Conservation (phyloP, 2,113 vertebrate species). For the Dryoscopus gambensis region DNA sequence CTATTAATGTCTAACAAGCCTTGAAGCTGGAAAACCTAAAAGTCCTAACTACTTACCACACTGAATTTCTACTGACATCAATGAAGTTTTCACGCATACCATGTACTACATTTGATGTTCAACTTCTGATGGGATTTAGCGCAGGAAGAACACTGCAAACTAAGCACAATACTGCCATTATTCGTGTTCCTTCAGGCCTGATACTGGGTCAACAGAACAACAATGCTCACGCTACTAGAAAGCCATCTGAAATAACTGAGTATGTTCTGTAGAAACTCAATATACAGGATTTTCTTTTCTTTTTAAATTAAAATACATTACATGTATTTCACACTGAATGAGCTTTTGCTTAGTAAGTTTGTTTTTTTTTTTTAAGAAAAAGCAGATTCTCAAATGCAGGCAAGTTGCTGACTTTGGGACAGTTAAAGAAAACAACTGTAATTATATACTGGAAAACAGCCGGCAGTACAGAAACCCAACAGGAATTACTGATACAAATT, state of each 20-base stretch:
- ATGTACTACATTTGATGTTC: not conserved
- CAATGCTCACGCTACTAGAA: not conserved
- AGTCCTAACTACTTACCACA: not conserved
- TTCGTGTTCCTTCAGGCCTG: constrained; percentile 34
- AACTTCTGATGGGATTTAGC: not conserved
- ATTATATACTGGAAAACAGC: not conserved
- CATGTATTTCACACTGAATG: not conserved
- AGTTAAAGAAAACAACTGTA: not conserved
- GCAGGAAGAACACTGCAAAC: not conserved
- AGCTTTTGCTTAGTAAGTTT: not conserved
- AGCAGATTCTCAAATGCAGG: not conserved
- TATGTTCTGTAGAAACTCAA: not conserved
- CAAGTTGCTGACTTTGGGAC: not conserved
- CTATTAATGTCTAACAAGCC: not conserved
- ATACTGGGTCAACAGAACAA: constrained; percentile 49
- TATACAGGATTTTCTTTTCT: not conserved
- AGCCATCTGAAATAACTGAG: not conserved
- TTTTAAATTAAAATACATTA: not conserved
- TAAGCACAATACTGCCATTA: constrained; percentile 52
- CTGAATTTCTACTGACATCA: not conserved
- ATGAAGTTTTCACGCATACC: not conserved
- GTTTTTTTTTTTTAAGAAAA: too few relatives aligned
- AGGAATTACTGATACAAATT: not conserved
- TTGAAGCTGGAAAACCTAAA: not conserved
- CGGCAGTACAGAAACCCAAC: not conserved